Base-by-base conservation (phyloP, 1,140 invertebrate genomes). In the Scaptomyza graminum region DNA sequence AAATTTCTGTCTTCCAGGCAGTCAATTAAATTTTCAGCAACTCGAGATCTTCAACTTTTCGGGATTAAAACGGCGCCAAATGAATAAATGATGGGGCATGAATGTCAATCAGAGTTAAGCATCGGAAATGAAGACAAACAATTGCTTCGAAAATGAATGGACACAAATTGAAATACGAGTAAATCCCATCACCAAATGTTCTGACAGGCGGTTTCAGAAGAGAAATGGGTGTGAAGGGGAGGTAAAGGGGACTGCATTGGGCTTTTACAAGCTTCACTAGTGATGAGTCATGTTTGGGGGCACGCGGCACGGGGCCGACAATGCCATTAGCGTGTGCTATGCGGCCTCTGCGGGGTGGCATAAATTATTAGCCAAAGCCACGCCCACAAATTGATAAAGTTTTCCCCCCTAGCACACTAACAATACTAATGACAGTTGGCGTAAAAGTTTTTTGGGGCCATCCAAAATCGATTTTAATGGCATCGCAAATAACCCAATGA, bases 1-100 rank as follows among this genome's bases (percentile, higher is more conserved):
- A 56, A 65, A 74, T 71, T 64, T 71, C 22, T 54, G 60, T 63
- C 47, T 51, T 34, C 31, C 1, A 41, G 41, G 57, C 69, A 74
- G 65, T 74, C 71, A 74, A 74, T 74, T 74, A 74, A 74, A 74
- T 74, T 70, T 57, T 46, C 28, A 54, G 34, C 62, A 46, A 51
- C 28, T 59, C 31, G 50, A 50, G 22, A 54, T 61, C 56, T 61
- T 16, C 44, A 61, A 61, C 56, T 68, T 60, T 46, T 60, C 15
- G 25, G 65, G 63, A 60, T 69, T 56, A 63, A 68, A 73, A 61
- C 49, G 64, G 74, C 77, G 74, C 70, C 70, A 79, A 87, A 88
- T 87, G 83, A 88, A 87, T 88, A 88, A 87, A 87, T 88, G 83
- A 87, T 87, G 79, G 72, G 63, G 75, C 83, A 88, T 87, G 83